Base-by-base conservation (phyloP, 2,113 vertebrate species). In the Ibidorhyncha struthersii region DNA sequence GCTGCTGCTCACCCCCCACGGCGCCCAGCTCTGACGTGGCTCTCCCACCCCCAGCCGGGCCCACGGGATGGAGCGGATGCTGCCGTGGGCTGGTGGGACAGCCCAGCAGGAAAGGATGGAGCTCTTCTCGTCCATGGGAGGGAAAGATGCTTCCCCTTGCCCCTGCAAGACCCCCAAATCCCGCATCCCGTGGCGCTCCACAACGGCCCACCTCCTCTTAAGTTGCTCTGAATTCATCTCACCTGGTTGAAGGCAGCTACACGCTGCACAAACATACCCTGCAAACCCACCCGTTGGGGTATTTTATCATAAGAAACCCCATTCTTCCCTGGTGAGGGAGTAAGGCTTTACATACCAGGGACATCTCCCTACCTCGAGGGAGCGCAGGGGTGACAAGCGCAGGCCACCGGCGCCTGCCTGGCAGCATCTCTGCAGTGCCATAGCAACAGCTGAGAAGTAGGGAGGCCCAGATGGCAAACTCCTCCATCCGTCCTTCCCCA, bases 391-490 rank as follows among this genome's bases (percentile, higher is more conserved):
- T 95, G 91, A 96, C 82, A 94, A 88, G 82, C 10, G 0, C 62
- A 74, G 95, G 84, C 91, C 94, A 94, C 56, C 15, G 19, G 32
- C 13, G n/a, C 87, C 82, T 85, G 82, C 81, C 94, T 96, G 92
- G 93, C 95, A 96, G 94, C 95, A 93, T 96, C 91, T 93, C 94
- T 14, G 66, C 94, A 97, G 89, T 91, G 74, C 73, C 93, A 97
- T 94, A 96, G 97, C 95, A 96, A 95, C 96, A 97, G 92, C 96
- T 93, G 94, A 96, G 93, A 85, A 94, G 89, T 61, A 87, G 90
- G 87, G 93, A 94, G 81, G 94, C 94, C 97, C 97, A 97, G 97
- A 98, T 98, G 96, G 97, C 94, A 88, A 93, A 96, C 97, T 96
- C 97, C 93, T 94, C 93, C 96, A 18, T 90, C 90, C 85, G 29